phyloP scores from a whole-genome alignment of 2,113 vertebrate species.

The Centropristis striata region DNA sequence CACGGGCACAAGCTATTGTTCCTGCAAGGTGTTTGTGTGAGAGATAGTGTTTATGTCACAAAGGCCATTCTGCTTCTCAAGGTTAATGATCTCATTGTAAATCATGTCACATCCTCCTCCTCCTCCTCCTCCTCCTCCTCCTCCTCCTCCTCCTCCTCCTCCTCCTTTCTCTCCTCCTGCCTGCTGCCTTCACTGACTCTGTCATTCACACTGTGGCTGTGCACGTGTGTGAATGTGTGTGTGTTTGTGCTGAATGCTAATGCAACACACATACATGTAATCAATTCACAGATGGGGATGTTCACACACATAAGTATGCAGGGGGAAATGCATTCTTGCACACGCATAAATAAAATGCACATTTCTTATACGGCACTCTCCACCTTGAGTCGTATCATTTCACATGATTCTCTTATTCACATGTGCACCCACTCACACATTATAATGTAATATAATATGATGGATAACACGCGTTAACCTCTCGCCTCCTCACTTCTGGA shows the following conservation, averaged over 20 bases:
- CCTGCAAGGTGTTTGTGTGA: slow-evolving; percentile 60
- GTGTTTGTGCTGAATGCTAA: slow-evolving; percentile 58
- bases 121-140: not conserved
- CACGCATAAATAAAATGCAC: slow-evolving; percentile 7
- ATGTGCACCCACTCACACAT: not conserved
- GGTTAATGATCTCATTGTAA: slow-evolving; percentile 88
- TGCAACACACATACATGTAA: slow-evolving; percentile 10
- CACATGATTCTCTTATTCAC: not conserved
- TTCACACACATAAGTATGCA: slow-evolving; percentile 9
- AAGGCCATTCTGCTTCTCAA: slow-evolving; percentile 76
- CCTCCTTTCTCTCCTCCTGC: slow-evolving; percentile 23
- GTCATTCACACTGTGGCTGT: slow-evolving; percentile 42
- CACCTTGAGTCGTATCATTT: slow-evolving; percentile 2
- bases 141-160: slow-evolving; percentile 29
- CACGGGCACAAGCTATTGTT: slow-evolving; percentile 35
- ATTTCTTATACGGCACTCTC: slow-evolving; percentile 12
- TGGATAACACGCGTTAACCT: slow-evolving; percentile 6
- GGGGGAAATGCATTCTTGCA: slow-evolving; percentile 8
- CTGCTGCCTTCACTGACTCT: slow-evolving; percentile 48
- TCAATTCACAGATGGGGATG: slow-evolving; percentile 30
- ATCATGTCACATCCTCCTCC: slow-evolving; percentile 79
- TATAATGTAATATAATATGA: not conserved
- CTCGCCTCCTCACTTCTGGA: slow-evolving; percentile 2
- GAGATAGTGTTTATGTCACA: slow-evolving; percentile 68
- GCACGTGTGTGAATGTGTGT: slow-evolving; percentile 37